Percentiles rank a stretch among this genome's conserved stretches.
Evolutionary conservation across 1,140 invertebrate species (phyloP).

Genomic region (Zaprionus tsacasi): DNA sequence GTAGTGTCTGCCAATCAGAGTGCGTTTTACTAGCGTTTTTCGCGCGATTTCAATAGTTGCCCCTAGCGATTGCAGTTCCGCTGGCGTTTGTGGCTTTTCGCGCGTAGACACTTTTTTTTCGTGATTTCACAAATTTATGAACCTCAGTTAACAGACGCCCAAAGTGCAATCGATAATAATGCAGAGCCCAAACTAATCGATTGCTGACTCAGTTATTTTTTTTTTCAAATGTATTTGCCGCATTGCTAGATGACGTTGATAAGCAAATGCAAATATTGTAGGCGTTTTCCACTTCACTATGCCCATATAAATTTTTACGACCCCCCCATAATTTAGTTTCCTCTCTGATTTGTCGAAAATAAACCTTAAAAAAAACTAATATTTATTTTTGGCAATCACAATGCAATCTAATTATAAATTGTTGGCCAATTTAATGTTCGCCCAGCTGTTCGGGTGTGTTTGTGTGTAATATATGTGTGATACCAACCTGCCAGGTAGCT

Average conservation of each 20-base stretch:
- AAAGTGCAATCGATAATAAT: slow-evolving; percentile 46
- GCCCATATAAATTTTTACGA: slow-evolving; percentile 23
- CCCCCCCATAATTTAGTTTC: neutral
- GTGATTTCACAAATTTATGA: slow-evolving; percentile 62
- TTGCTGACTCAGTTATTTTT: neutral
- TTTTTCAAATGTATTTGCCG: neutral
- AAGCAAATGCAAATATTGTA: slow-evolving; percentile 10
- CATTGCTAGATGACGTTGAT: neutral
- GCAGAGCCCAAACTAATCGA: slow-evolving; percentile 3
- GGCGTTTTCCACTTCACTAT: slow-evolving; percentile 21
- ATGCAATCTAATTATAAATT: slow-evolving; percentile 28
- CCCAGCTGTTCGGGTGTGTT: neutral
- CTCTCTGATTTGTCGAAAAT: slow-evolving; percentile 16
- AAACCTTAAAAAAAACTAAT: slow-evolving; percentile 4
- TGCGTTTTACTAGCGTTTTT: slow-evolving; percentile 25
- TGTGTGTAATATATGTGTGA: neutral
- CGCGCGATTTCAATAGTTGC: slow-evolving; percentile 20
- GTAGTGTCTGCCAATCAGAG: slow-evolving; percentile 2
- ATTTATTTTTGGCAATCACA: slow-evolving; percentile 44
- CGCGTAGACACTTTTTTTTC: slow-evolving; percentile 61
- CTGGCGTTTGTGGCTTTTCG: slow-evolving; percentile 71
- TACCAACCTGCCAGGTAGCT: slow-evolving; percentile 12
- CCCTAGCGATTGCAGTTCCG: neutral
- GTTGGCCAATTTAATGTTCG: slow-evolving; percentile 10
- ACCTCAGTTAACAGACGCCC: slow-evolving; percentile 49